Base-by-base conservation (phyloP, 1,140 invertebrate genomes). In the Gonatopus flavifemur region DNA sequence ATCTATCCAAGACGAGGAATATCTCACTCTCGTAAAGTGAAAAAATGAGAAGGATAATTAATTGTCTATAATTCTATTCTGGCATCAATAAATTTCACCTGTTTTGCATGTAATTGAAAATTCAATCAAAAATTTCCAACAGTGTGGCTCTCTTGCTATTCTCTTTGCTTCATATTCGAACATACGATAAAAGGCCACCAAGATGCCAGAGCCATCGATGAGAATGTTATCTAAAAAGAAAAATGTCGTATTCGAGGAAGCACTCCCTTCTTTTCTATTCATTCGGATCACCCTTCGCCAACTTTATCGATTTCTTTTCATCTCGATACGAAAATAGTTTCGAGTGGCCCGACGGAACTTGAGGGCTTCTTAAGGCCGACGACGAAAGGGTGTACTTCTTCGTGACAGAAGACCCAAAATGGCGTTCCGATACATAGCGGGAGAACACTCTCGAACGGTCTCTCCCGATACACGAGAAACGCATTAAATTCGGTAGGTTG, bases 271-370 rank as follows among this genome's bases (percentile, higher is more conserved):
- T 62, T 62, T 59, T 62, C 59, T 62, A 62, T 62, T 62, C 59
- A 61, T 51, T 61, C 58, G 58, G 61, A 50, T 61, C 53, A 58
- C 59, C 58, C 59, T 62, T 60, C 59, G 59, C 53, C 50, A 62
- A 58, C 58, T 61, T 53, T 62, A 62, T 62, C 59, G 60, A 62
- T 62, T 62, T 62, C 60, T 62, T 63, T 63, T 63, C 59, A 59
- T 52, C 49, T 35, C 59, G 61, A 62, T 62, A 63, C 59, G 58
- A 63, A 63, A 63, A 63, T 63, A 63, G 61, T 63, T 63, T 63
- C 52, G 56, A 63, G 61, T 62, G 56, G 55, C 45, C 55, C 60
- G 62, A 54, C 57, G 60, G 38, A 62, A 47, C 54, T 53, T 53
- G 51, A 63, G 49, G 57, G 56, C 61, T 59, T 59, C 60, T 64